These are phyloP conservation scores for Taphrorychus bicolor DNA, from an alignment of 2,888 invertebrate genomes.

Conservation along the genomic window DNA sequence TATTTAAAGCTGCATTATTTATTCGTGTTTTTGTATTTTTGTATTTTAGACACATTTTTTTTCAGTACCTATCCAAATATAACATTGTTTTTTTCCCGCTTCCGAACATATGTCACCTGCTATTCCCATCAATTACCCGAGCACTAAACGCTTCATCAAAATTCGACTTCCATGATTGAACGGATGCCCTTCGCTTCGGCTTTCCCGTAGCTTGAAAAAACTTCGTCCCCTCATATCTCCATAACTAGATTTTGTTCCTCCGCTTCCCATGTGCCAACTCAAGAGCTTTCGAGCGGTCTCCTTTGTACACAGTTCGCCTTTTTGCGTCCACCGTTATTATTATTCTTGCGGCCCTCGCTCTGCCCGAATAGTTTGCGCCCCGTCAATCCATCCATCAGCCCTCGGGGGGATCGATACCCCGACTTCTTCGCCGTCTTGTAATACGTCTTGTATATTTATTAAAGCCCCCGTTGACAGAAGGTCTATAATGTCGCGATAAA, in stretches of 20 bases:
- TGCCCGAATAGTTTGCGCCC: not conserved
- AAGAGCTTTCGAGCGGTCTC: not conserved
- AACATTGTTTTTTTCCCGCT: too few relatives aligned
- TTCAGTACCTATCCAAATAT: too few relatives aligned
- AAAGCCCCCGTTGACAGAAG: slow-evolving; percentile 40
- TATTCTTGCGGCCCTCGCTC: not conserved
- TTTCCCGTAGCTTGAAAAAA: not conserved
- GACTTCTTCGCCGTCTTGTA: slow-evolving; percentile 22
- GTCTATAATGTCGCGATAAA: slow-evolving; percentile 41
- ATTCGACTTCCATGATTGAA: too few relatives aligned
- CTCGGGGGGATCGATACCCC: not conserved
- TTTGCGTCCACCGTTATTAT: not conserved
- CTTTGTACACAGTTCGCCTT: not conserved
- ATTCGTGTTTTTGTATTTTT: too few relatives aligned
- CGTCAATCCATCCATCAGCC: not conserved
- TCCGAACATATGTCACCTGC: too few relatives aligned
- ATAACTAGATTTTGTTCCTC: not conserved
- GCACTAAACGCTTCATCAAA: not conserved
- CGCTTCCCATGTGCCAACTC: not conserved
- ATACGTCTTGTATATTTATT: slow-evolving; percentile 42
- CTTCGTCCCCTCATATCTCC: not conserved
- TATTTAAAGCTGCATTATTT: too few relatives aligned
- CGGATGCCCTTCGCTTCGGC: too few relatives aligned
- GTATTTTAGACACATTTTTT: too few relatives aligned
- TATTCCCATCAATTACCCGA: too few relatives aligned